A percentile compares a stretch with the other conserved stretches of the same genome.
phyloP scores from a whole-genome alignment of 2,113 vertebrate genomes.

The Cricetomys ansorgei region DNA sequence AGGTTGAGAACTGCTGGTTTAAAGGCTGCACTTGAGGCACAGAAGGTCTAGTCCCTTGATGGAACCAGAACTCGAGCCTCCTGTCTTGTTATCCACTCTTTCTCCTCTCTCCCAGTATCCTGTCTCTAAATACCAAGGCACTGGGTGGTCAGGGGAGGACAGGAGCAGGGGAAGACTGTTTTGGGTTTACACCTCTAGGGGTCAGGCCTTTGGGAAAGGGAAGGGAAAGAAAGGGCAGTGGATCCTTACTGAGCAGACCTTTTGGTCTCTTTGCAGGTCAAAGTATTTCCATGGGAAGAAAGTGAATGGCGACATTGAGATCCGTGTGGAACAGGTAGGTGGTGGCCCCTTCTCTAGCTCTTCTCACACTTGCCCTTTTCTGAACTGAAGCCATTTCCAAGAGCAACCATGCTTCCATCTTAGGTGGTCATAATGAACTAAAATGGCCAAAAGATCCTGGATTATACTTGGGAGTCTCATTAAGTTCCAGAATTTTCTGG shows the following conservation, averaged over 20 bases:
- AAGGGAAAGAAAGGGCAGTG: neutral
- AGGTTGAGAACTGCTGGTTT: no score
- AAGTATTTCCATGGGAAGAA: slow-evolving; percentile 97
- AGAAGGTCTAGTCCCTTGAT: neutral
- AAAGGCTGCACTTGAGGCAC: neutral
- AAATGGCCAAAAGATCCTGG: neutral
- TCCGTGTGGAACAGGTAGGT: slow-evolving; percentile 97
- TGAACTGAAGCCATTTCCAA: neutral
- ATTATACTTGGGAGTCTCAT: neutral
- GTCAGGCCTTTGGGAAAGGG: neutral
- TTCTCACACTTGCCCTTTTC: neutral
- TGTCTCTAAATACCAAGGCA: neutral
- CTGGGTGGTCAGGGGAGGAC: neutral
- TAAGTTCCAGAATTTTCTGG: slow-evolving; percentile 8
- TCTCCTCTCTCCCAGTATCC: no score
- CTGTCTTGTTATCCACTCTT: neutral
- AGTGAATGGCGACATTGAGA: slow-evolving; percentile 95
- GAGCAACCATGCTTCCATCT: neutral
- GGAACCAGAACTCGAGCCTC: neutral
- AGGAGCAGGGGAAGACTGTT: neutral
- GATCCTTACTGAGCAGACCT: slow-evolving; percentile 10
- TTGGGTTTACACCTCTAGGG: neutral
- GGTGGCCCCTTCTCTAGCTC: neutral
- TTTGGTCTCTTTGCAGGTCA: slow-evolving; percentile 87
- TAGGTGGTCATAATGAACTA: neutral